Evolutionary conservation across 2,113 vertebrate genomes (phyloP).

Genomic region (Myocastor coypus): DNA sequence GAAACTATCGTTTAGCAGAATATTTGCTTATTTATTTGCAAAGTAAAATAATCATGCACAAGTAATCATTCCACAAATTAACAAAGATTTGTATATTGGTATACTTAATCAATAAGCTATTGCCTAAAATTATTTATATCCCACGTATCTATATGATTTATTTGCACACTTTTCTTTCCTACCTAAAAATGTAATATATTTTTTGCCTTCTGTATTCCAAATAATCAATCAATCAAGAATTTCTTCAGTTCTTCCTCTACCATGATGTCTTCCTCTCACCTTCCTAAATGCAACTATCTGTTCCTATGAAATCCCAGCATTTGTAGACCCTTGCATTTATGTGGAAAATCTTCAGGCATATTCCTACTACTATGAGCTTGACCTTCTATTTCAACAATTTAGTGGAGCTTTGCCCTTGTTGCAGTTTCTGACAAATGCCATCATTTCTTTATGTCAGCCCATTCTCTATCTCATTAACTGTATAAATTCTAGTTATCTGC

Average conservation of each 20-base stretch:
- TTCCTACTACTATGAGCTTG: neutral
- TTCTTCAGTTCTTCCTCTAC: neutral
- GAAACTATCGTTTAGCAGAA: conserved; percentile 39
- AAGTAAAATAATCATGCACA: neutral
- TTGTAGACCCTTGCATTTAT: neutral
- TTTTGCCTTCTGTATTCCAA: neutral
- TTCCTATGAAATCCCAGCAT: neutral
- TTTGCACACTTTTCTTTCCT: conserved; percentile 1
- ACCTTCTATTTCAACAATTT: neutral
- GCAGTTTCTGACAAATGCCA: neutral
- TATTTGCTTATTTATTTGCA: conserved; percentile 16
- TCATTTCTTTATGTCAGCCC: neutral
- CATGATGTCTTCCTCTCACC: neutral
- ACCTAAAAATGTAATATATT: neutral
- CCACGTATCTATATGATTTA: neutral
- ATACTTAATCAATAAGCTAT: conserved; percentile 25
- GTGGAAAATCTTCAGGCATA: neutral
- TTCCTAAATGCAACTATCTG: neutral
- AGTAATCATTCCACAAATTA: conserved; percentile 43
- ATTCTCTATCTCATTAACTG: neutral
- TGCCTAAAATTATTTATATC: neutral
- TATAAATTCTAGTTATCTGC: neutral
- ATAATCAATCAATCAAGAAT: neutral
- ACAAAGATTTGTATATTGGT: neutral
- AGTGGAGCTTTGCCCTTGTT: neutral